Evolutionary conservation across 2,113 vertebrate genomes (phyloP).

Genomic region (Pygoscelis antarcticus): DNA sequence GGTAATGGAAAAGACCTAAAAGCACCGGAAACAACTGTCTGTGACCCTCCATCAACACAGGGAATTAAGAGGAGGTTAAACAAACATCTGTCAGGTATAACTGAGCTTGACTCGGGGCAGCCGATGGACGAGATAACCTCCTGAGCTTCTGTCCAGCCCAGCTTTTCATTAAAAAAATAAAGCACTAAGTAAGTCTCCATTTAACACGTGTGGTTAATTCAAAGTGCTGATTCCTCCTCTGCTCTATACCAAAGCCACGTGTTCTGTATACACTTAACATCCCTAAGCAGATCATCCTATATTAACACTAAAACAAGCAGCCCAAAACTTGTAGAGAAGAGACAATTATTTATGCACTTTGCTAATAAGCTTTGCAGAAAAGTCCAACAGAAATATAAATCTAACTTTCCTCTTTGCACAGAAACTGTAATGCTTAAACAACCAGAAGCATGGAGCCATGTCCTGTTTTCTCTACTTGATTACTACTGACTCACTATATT

Average conservation of each 20-base stretch:
- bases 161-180: background rate
- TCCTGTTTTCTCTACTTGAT: background rate
- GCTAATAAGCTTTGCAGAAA: background rate
- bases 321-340: background rate
- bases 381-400: background rate
- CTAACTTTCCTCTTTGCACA: background rate
- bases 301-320: background rate
- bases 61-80: background rate
- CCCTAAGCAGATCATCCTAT: background rate
- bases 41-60: background rate
- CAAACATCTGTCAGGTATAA: background rate
- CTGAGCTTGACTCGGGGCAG: background rate
- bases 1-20: background rate
- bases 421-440: background rate
- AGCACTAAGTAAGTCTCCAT: background rate
- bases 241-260: background rate
- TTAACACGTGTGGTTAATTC: fast-evolving
- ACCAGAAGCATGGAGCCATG: background rate
- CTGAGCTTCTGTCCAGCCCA: background rate
- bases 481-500: background rate
- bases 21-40: background rate
- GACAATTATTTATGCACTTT: background rate
- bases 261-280: background rate
- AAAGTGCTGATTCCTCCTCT: background rate
- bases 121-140: background rate